Percentiles rank a stretch among this genome's conserved stretches.
These are phyloP conservation scores for Saguinus midas DNA, from an alignment of 2,113 vertebrate genomes.

Conservation along the genomic window DNA sequence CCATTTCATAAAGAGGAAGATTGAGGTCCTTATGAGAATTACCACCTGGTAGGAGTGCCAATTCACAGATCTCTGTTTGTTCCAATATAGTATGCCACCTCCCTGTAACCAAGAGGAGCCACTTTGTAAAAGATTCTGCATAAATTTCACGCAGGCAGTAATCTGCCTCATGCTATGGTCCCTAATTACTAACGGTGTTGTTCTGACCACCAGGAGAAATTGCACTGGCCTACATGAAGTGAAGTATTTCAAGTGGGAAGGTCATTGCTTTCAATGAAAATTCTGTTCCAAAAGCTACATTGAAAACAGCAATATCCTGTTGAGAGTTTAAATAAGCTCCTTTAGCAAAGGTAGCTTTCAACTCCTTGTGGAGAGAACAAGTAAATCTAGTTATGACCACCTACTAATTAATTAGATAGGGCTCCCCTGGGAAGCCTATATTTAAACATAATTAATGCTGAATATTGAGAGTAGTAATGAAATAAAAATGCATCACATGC, in stretches of 20 bases:
- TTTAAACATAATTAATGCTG: constrained; percentile 27
- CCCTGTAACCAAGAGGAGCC: background rate
- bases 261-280: background rate
- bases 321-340: constrained; percentile 2
- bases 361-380: background rate
- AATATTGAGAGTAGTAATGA: background rate
- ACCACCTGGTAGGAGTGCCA: background rate
- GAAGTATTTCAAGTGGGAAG: background rate
- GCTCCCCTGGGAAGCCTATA: background rate
- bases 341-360: constrained; percentile 24
- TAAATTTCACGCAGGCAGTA: background rate
- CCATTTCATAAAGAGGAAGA: background rate
- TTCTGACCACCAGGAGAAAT: background rate
- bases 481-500: background rate
- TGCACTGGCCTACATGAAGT: background rate
- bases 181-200: background rate
- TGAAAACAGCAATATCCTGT: background rate
- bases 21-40: background rate
- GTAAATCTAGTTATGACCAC: background rate
- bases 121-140: background rate
- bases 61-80: background rate
- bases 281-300: background rate
- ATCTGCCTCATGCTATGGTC: background rate
- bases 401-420: background rate
- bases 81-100: background rate